A percentile compares a stretch with the other conserved stretches of the same genome.
Conservation (phyloP, 1,140 invertebrate species). For the Popillia japonica region DNA sequence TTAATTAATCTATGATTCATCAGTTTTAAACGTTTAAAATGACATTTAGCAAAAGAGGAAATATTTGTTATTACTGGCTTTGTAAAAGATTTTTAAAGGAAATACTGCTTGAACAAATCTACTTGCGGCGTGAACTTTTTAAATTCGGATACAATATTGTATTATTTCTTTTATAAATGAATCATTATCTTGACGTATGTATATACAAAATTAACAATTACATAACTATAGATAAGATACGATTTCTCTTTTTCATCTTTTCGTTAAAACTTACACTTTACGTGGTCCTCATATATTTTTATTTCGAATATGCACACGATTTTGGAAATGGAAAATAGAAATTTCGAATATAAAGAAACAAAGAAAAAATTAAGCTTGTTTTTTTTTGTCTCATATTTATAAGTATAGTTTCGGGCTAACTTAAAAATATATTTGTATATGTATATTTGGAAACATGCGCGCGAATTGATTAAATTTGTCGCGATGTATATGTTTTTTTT, state of each 20-base stretch:
- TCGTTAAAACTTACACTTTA: not conserved
- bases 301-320: not conserved
- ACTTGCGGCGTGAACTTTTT: not conserved
- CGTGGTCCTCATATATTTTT: not conserved
- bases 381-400: not conserved
- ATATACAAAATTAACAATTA: constrained; percentile 24
- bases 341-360: not conserved
- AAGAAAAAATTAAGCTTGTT: not conserved
- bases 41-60: no score
- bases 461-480: constrained; percentile 5
- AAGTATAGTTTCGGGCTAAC: not conserved
- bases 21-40: no score
- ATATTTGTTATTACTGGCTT: no score
- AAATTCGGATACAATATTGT: not conserved
- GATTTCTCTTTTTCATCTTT: not conserved
- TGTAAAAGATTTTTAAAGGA: no score
- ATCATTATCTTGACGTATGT: not conserved
- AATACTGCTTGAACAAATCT: no score
- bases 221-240: constrained; percentile 3
- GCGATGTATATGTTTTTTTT: constrained; percentile 13
- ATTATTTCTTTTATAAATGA: not conserved
- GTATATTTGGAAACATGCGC: not conserved
- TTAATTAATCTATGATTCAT: no score
- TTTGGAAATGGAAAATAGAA: not conserved
- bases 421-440: not conserved